Percentiles rank a stretch among this genome's conserved stretches.
Conservation (phyloP, 2,797 vertebrate species). For the Yasuhikotakia modesta region DNA sequence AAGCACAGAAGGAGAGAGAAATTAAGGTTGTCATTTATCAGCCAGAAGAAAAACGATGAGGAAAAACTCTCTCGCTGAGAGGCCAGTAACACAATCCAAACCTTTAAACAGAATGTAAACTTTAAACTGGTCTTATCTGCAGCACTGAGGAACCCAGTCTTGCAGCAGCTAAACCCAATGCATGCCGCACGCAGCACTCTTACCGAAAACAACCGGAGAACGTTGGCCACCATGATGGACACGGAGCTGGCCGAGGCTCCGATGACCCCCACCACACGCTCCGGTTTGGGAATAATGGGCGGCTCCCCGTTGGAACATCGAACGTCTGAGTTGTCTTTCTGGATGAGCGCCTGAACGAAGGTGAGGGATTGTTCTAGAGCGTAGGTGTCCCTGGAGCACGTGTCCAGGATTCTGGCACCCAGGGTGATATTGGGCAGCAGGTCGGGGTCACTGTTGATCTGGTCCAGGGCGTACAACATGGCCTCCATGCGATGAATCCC, state of each 20-base stretch:
- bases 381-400: constrained; percentile 89
- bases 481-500: constrained; percentile 92
- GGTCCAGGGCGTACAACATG: constrained; percentile 92
- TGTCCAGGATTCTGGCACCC: constrained; percentile 89
- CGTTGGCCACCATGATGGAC: constrained; percentile 96
- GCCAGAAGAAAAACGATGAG: too few relatives aligned
- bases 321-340: constrained; percentile 81
- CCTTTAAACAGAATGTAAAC: constrained; percentile 44
- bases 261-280: constrained; percentile 87
- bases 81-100: constrained; percentile 36
- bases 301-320: constrained; percentile 84
- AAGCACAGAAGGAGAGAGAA: too few relatives aligned
- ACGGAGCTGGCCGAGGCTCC: constrained; percentile 91
- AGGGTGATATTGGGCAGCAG: constrained; percentile 89
- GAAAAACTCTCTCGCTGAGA: constrained; percentile 33
- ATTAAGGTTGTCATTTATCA: too few relatives aligned
- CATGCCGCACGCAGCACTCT: constrained; percentile 50
- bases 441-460: constrained; percentile 86
- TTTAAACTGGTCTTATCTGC: constrained; percentile 38
- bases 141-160: constrained; percentile 30
- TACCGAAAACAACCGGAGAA: constrained; percentile 87
- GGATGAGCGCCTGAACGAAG: constrained; percentile 88
- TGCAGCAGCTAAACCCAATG: constrained; percentile 20
- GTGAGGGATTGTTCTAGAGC: constrained; percentile 89
- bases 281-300: constrained; percentile 83